Evolutionary conservation across 1,140 invertebrate species (phyloP), one percentile per base, ranked within the genome.

Genomic region (Drosophila watanabei): DNA sequence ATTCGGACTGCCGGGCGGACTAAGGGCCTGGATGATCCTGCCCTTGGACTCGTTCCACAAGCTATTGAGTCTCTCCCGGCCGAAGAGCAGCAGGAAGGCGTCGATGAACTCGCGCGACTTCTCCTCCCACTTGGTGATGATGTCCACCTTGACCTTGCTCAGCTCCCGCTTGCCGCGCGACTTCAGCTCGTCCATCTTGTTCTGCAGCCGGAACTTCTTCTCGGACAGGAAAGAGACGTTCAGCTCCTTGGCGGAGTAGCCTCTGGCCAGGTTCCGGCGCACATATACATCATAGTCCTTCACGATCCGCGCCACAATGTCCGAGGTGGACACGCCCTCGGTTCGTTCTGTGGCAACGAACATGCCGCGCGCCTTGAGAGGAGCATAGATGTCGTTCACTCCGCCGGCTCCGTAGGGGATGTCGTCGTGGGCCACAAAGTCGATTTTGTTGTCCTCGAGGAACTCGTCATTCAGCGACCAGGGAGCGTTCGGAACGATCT

Each of bases 351-450:
- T 99, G 9, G 97, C 97, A 10, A 99, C 96, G 94, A 99, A 99
- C 98, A 99, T 99, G 79, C 98, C 99, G 84, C 96, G 96, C 18
- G 95, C 96, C 94, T 99, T 99, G 37, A 99, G 95, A 70, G 95
- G 95, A 30, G 96, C 97, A 94, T 99, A 99, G 28, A 99, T 95
- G 94, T 99, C 99, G 66, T 97, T 96, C 56, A 95, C 95, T 87
- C 97, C 96, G 73, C 97, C 97, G 16, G 96, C 96, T 52, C 96
- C 96, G 93, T 99, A 99, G 0, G 99, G 99, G 82, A 99, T 96
- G 92, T 99, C 98, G 94, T 99, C 99, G 94, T 99, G 99, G 24
- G 99, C 99, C 46, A 99, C 98, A 95, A 99, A 99, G 94, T 99
- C 99, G 82, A 99, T 99, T 96, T 99, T 99, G 93, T 99, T 96